These are phyloP conservation scores for Sebastes nivosus DNA, from an alignment of 2,797 vertebrate species.

Conservation along the genomic window DNA sequence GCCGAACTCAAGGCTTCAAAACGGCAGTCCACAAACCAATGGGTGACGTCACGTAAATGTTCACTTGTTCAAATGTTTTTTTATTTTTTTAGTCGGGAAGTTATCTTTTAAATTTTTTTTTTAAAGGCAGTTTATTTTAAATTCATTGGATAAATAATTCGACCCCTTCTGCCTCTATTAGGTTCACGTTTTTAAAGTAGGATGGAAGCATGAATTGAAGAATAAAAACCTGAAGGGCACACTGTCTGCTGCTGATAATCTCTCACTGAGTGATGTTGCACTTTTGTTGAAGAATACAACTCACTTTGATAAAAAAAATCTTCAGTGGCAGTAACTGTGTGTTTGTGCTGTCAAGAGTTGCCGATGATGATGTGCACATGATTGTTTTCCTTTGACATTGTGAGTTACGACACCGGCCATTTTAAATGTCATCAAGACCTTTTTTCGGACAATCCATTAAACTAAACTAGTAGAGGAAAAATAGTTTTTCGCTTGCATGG, in stretches of 20 bases:
- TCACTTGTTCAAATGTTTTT: not conserved
- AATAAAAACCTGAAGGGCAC: not conserved
- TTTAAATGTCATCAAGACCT: slow-evolving; percentile 39
- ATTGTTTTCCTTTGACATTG: slow-evolving; percentile 8
- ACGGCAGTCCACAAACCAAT: too few relatives aligned
- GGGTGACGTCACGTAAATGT: too few relatives aligned
- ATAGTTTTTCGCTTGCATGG: slow-evolving; percentile 4
- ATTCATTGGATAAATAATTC: not conserved
- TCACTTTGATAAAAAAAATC: not conserved
- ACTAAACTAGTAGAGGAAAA: slow-evolving; percentile 2
- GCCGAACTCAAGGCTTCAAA: too few relatives aligned
- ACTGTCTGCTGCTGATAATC: not conserved
- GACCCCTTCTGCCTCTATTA: not conserved
- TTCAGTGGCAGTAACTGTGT: not conserved
- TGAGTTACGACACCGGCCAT: slow-evolving; percentile 14
- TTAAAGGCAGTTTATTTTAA: not conserved
- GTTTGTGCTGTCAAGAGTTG: not conserved
- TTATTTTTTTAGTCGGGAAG: not conserved
- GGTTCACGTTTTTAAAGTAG: not conserved
- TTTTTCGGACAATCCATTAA: slow-evolving; percentile 27
- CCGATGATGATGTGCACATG: not conserved
- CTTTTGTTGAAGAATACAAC: not conserved
- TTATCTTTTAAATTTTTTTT: too few relatives aligned
- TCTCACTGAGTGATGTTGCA: not conserved
- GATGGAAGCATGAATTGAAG: not conserved